Base-by-base conservation (phyloP, 2,888 invertebrate genomes). In the Drosophila histrio region DNA sequence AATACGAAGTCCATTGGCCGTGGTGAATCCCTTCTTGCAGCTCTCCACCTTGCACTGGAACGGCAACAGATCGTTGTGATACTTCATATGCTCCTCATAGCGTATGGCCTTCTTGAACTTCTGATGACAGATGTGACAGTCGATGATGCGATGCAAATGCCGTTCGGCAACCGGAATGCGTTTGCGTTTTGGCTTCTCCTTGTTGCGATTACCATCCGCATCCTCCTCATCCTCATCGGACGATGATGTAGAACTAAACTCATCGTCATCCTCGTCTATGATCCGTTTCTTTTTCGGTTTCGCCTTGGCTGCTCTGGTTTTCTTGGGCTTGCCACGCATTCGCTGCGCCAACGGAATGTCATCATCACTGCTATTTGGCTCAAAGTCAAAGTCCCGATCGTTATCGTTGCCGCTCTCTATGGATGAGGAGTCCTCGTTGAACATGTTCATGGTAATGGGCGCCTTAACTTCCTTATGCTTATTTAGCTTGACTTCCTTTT, bases 51-150 rank as follows among this genome's bases (percentile, higher is more conserved):
- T 79, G 53, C 91, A 91, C 60, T 91, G 90, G 64, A 89, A 89
- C 15, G 91, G 89, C 52, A 90, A 64, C 26, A 90, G 75, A 65
- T 91, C 91, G 60, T 91, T 87, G 72, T 91, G 91, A 32, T 87
- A 86, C 22, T 89, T 90, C 90, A 90, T 91, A 34, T 91, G 91
- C 49, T 89, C 89, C 56, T 89, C 85, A 30, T 91, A 90, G 34
- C 89, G 84, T 24, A 85, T 85, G 5, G 79, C 76, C 59, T 91
- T 91, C 39, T 89, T 89, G 52, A 91, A 91, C 36, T 86, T 89
- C 62, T 90, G 90, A 17, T 90, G 89, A 39, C 91, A 91, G 43
- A 91, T 89, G 41, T 91, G 89, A 49, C 91, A 91, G 46, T 90
- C 87, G 30, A 91, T 89, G 26, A 85, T 86, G n/a, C 82, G 82